These are phyloP conservation scores for Smittia sp. DNA, from an alignment of 2,888 invertebrate species.

Conservation along the genomic window DNA sequence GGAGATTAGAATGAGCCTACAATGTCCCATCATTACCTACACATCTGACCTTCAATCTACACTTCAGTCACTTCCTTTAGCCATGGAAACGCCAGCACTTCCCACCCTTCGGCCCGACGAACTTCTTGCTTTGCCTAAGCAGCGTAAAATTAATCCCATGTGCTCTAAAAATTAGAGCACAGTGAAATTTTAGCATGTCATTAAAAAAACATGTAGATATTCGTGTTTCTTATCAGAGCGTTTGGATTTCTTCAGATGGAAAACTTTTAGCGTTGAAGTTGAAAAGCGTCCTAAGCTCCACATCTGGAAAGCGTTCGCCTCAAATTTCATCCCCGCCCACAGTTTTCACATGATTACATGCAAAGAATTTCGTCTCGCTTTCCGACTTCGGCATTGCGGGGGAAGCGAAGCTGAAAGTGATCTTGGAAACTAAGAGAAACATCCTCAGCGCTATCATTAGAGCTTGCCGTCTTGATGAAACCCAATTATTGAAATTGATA, in stretches of 20 bases:
- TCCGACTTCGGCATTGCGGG: not conserved
- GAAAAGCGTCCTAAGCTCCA: not conserved
- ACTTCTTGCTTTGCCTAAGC: too few species aligned
- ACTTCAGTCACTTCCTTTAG: too few species aligned
- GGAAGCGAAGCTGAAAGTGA: not conserved
- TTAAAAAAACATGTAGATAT: slow-evolving; percentile 25
- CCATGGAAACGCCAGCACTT: too few species aligned
- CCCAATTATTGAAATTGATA: slow-evolving; percentile 38
- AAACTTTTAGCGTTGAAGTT: not conserved
- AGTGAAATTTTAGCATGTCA: slow-evolving; percentile 29
- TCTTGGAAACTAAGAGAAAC: not conserved
- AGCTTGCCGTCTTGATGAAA: slow-evolving; percentile 5
- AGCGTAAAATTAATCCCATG: slow-evolving; percentile 33
- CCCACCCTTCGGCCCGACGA: too few species aligned
- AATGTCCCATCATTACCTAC: too few species aligned
- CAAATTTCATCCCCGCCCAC: not conserved
- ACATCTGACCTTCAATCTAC: too few species aligned
- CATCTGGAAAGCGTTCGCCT: not conserved
- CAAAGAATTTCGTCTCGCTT: not conserved
- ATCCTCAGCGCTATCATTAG: not conserved
- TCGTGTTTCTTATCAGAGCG: slow-evolving; percentile 22
- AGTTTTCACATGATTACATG: not conserved
- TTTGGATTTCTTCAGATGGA: slow-evolving; percentile 7
- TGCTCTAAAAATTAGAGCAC: slow-evolving; percentile 19
- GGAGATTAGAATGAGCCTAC: too few species aligned